Percentiles rank a stretch among this genome's conserved stretches.
phyloP scores from a whole-genome alignment of 2,888 invertebrate genomes.

The Punctoribates punctum region DNA sequence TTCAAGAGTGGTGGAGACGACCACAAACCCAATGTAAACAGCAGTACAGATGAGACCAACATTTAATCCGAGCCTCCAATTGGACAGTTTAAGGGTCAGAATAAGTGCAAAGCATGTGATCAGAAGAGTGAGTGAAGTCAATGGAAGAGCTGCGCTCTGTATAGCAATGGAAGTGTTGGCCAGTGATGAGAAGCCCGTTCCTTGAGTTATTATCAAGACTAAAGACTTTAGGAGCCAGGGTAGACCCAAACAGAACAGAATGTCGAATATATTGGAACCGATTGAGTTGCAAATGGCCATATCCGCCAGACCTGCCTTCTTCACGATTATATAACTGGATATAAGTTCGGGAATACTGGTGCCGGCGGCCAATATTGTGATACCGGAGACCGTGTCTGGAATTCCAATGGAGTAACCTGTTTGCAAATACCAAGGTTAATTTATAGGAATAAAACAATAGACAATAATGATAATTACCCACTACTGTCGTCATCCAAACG shows the following conservation, averaged over 20 bases:
- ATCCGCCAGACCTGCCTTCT: conserved; percentile 47
- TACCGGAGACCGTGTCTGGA: conserved; percentile 48
- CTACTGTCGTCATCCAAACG: conserved; percentile 91
- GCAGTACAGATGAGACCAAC: conserved; percentile 37
- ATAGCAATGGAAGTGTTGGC: conserved; percentile 67
- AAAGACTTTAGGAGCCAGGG: conserved; percentile 74
- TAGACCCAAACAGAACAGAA: conserved; percentile 71
- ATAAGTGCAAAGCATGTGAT: conserved; percentile 69
- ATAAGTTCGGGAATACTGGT: conserved; percentile 49
- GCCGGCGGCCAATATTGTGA: conserved; percentile 48
- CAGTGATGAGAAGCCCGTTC: conserved; percentile 56
- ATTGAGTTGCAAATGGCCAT: conserved; percentile 90
- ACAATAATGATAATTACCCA: conserved; percentile 42
- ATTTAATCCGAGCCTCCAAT: conserved; percentile 51
- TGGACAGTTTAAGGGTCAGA: conserved; percentile 64
- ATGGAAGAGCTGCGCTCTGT: conserved; percentile 73
- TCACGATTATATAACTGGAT: conserved; percentile 47
- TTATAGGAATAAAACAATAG: background rate
- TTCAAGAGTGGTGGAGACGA: conserved; percentile 36
- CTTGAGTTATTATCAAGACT: conserved; percentile 57
- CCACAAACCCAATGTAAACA: conserved; percentile 40
- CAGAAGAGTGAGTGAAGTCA: conserved; percentile 72
- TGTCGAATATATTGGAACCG: conserved; percentile 85
- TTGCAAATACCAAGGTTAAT: background rate
- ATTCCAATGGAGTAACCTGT: conserved; percentile 48